These are phyloP conservation scores for Globicephala melas DNA, from an alignment of 2,113 vertebrate genomes.

Conservation along the genomic window DNA sequence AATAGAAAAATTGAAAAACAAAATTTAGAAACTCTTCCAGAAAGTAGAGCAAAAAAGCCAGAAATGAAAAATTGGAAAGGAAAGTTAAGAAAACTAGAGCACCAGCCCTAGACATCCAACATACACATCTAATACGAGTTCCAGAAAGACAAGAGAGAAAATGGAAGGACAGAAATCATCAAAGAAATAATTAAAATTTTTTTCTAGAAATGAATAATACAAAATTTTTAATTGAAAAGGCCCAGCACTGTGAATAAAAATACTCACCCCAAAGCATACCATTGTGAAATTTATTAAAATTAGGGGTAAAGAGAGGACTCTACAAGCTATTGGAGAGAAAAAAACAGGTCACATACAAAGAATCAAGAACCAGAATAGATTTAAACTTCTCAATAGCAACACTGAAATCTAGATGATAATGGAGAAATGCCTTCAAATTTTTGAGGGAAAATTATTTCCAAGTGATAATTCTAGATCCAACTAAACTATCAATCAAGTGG, in stretches of 20 bases:
- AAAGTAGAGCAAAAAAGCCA: not conserved
- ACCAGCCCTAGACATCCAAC: not conserved
- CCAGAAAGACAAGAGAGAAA: not conserved
- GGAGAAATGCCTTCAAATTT: not conserved
- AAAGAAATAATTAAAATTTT: not conserved
- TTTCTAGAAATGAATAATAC: not conserved
- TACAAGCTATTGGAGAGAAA: not conserved
- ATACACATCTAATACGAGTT: not conserved
- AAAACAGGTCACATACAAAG: not conserved
- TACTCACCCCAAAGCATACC: not conserved
- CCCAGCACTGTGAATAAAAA: not conserved
- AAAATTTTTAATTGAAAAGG: not conserved
- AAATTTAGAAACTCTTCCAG: not conserved
- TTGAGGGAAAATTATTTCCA: conserved; percentile 19
- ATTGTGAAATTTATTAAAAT: not conserved
- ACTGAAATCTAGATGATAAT: not conserved
- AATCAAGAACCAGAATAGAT: not conserved
- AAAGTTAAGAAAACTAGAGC: not conserved
- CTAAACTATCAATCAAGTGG: not conserved
- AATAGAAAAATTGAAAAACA: not conserved
- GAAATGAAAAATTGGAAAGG: not conserved
- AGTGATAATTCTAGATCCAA: not conserved
- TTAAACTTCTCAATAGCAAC: not conserved
- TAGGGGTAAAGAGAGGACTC: not conserved
- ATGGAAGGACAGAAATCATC: not conserved